Percentiles rank a stretch among this genome's conserved stretches.
phyloP scores from a whole-genome alignment of 2,888 invertebrate genomes.

The Eupithecia insigniata region DNA sequence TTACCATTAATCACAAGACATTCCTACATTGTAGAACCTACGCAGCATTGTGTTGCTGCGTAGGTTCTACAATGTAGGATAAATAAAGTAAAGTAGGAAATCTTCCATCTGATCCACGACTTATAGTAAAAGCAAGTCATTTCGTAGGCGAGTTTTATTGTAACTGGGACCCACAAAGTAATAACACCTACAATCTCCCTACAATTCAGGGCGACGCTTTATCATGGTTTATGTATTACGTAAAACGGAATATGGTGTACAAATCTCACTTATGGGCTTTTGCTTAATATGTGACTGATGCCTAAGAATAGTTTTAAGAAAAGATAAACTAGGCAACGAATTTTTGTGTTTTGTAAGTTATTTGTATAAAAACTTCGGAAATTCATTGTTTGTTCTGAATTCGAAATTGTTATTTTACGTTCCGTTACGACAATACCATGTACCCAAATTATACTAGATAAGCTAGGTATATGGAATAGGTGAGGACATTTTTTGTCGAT shows the following conservation, averaged over 20 bases:
- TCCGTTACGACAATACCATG: neutral
- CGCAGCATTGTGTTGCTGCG: too few relatives aligned
- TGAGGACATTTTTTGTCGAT: neutral
- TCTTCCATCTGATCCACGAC: neutral
- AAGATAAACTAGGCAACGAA: neutral
- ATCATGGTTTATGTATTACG: slow-evolving; percentile 22
- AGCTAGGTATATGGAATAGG: neutral
- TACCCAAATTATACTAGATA: neutral
- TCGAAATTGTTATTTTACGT: too few relatives aligned
- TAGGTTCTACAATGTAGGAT: neutral
- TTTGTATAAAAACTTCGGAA: neutral
- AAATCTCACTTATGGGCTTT: neutral
- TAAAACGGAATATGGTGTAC: neutral
- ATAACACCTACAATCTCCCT: slow-evolving; percentile 22
- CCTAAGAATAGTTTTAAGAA: neutral
- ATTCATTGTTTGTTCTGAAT: neutral
- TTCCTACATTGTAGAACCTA: too few relatives aligned
- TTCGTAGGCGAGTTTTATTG: slow-evolving; percentile 35
- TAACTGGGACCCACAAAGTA: slow-evolving; percentile 23
- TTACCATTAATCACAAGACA: too few relatives aligned
- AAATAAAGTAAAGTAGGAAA: neutral
- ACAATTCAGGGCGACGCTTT: slow-evolving; percentile 18
- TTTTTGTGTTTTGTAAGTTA: neutral
- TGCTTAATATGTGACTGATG: neutral
- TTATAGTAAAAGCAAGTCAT: slow-evolving; percentile 28